These are phyloP conservation scores for Chaunax sp. DNA, from an alignment of 2,797 vertebrate genomes.

Conservation along the genomic window DNA sequence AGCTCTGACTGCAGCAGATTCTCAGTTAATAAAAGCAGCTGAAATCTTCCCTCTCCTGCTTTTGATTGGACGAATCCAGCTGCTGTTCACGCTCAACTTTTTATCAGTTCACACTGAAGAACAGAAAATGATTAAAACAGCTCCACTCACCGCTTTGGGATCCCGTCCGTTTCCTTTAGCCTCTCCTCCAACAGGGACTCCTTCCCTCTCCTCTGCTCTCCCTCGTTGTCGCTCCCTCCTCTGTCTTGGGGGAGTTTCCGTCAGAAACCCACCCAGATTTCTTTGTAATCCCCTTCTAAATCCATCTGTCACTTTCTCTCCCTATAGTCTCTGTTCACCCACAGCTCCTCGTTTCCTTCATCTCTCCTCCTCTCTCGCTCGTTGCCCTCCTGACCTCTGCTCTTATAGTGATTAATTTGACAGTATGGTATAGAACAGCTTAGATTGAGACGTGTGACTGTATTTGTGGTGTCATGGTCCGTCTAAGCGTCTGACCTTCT, in stretches of 20 bases:
- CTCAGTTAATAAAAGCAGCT: background rate
- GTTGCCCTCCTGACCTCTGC: constrained; percentile 35
- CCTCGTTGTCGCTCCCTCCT: constrained; percentile 35
- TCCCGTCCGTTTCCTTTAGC: background rate
- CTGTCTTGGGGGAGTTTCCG: constrained; percentile 61
- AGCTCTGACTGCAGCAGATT: too few species aligned
- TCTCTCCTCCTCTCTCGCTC: constrained; percentile 19
- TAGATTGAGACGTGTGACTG: constrained; percentile 16
- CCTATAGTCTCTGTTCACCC: constrained; percentile 30
- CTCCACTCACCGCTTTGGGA: background rate
- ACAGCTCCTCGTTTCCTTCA: constrained; percentile 27
- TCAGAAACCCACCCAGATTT: constrained; percentile 70
- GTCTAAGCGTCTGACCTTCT: constrained; percentile 38
- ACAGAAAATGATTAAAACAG: too few species aligned
- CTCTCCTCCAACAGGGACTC: constrained; percentile 15
- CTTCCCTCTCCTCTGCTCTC: constrained; percentile 38
- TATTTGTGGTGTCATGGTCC: constrained; percentile 1
- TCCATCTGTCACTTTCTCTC: constrained; percentile 73
- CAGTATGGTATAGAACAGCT: constrained; percentile 42
- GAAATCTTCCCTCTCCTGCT: background rate
- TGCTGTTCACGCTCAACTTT: too few species aligned
- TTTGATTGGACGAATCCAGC: too few species aligned
- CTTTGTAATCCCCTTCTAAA: constrained; percentile 69
- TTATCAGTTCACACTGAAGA: too few species aligned
- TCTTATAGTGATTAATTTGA: constrained; percentile 53